Evolutionary conservation across 2,797 vertebrate species (phyloP), one percentile per base, ranked within the genome.

Genomic region (Geotrypetes seraphini): DNA sequence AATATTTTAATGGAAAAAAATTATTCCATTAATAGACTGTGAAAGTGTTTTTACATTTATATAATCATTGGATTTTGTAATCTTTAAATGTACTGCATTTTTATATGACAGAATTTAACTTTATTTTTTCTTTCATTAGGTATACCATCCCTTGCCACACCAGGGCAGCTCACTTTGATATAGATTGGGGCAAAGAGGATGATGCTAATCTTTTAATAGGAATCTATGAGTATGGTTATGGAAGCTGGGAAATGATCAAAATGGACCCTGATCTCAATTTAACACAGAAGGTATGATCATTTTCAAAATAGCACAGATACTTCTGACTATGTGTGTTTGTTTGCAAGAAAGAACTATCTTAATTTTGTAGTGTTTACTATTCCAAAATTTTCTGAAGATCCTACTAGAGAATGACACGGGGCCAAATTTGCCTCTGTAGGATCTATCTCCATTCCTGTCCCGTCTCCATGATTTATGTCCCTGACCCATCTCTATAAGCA

Each of bases 171-270:
- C 92, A 97, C 69, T 97, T 97, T 73, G 92, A 96, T 73, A 89
- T 96, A 33, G 92, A 94, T 3, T 97, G 94, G 94, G 89, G 86
- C 29, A 96, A 92, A 63, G 91, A 92, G 54, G 91, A 99, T 18
- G 96, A 99, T 60, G 96, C 94, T 19, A 99, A 96, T 54, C 71
- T 99, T 39, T 84, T 99, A 41, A 90, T 99, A 58, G 96, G 96
- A 2, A 97, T 99, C 62, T 97, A 99, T 16, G 96, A 99, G 58
- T 99, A 99, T 30, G 96, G 96, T 2, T 99, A 97, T 29, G 96
- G 96, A 50, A 99, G 94, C 76, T 99, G 96, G 96, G 96, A 99
- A 77, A 97, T 99, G 93, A 97, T 99, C 59, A 97, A 99, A 78
- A 99, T 99, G 96, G 94, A 99, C 56, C 95, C 95, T 5, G 94